A percentile compares a stretch with the other conserved stretches of the same genome.
These are phyloP conservation scores for Candoia aspera DNA, from an alignment of 2,113 vertebrate species.

Conservation along the genomic window DNA sequence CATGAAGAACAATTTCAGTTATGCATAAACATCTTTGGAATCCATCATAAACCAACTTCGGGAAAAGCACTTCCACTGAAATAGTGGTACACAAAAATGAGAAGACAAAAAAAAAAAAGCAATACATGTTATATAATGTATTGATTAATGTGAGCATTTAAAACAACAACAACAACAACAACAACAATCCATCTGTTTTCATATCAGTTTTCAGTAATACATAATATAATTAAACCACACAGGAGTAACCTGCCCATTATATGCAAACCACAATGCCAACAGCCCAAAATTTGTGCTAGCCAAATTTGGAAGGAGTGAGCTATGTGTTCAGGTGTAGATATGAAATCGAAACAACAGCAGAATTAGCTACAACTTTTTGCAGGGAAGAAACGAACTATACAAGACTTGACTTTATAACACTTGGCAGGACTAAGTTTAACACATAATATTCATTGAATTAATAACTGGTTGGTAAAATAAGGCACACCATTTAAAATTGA, in stretches of 20 bases:
- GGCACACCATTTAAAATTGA: background rate
- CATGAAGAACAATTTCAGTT: background rate
- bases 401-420: background rate
- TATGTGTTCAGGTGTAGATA: background rate
- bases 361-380: background rate
- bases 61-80: background rate
- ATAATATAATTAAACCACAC: background rate
- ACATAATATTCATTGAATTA: background rate
- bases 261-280: background rate
- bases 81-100: background rate
- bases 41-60: background rate
- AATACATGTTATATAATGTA: background rate
- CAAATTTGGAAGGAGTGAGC: background rate
- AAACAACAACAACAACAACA: background rate
- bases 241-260: background rate
- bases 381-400: background rate
- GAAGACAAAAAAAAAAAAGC: background rate
- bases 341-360: background rate
- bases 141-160: background rate
- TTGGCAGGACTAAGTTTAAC: background rate
- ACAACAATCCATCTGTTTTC: background rate
- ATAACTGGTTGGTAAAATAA: background rate
- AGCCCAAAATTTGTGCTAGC: background rate
- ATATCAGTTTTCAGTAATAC: background rate
- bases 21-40: background rate